Evolutionary conservation across 2,888 invertebrate genomes (phyloP).

Genomic region (Acrocera orbiculus): DNA sequence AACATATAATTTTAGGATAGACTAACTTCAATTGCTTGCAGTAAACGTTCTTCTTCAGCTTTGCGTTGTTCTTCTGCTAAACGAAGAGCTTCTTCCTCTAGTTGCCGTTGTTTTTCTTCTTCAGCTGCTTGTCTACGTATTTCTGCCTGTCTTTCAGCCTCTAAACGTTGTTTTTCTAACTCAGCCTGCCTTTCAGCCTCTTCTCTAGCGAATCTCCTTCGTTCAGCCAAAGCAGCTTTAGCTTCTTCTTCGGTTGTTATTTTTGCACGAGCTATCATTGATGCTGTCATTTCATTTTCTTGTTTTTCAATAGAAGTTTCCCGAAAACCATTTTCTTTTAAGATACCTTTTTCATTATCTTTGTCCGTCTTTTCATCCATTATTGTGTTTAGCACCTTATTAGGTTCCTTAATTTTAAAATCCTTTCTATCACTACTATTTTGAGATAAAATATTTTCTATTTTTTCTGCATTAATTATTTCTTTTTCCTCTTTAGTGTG

Average conservation of each 20-base stretch:
- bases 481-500: conserved; percentile 32
- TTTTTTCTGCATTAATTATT: conserved; percentile 27
- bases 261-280: conserved; percentile 46
- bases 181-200: conserved; percentile 85
- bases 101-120: conserved; percentile 65
- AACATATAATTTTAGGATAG: background rate
- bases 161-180: conserved; percentile 53
- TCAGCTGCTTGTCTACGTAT: conserved; percentile 53
- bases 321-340: conserved; percentile 18
- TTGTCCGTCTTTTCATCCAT: conserved; percentile 26
- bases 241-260: conserved; percentile 86
- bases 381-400: conserved; percentile 13
- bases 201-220: conserved; percentile 70
- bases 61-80: conserved; percentile 62
- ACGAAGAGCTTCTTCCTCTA: conserved; percentile 63
- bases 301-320: conserved; percentile 19
- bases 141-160: conserved; percentile 56
- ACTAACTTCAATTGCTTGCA: conserved; percentile 57
- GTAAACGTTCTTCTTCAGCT: conserved; percentile 71
- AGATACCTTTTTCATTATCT: conserved; percentile 17
- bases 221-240: conserved; percentile 82
- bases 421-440: conserved; percentile 14
- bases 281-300: conserved; percentile 34
- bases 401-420: conserved; percentile 8
- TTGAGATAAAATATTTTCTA: conserved; percentile 22